A percentile compares a stretch with the other conserved stretches of the same genome.
phyloP scores from a whole-genome alignment of 2,113 vertebrate genomes.

The Mugil cephalus region DNA sequence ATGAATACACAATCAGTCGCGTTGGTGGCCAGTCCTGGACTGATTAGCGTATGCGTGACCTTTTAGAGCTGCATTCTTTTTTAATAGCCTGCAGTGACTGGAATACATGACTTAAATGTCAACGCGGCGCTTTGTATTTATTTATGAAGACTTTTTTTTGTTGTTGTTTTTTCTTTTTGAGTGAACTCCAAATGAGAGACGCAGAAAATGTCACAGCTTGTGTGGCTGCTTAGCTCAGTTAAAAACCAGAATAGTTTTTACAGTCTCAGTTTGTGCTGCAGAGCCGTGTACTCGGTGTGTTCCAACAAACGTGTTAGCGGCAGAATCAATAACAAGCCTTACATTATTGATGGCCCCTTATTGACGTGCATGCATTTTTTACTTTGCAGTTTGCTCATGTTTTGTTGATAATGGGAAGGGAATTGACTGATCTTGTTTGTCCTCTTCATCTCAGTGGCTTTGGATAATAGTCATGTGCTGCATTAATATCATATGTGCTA shows the following conservation, averaged over 20 bases:
- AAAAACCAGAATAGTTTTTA: conserved; percentile 11
- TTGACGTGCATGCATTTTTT: conserved; percentile 66
- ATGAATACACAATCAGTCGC: conserved; percentile 6
- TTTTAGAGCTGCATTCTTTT: conserved; percentile 50
- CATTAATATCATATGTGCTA: conserved; percentile 20
- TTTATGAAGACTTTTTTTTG: conserved; percentile 11
- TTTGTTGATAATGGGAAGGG: conserved; percentile 57
- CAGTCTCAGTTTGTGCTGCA: conserved; percentile 6
- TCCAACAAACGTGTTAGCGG: conserved; percentile 41
- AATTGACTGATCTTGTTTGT: conserved; percentile 34
- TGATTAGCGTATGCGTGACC: conserved; percentile 52
- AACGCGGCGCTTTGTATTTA: conserved; percentile 35
- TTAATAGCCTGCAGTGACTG: conserved; percentile 41
- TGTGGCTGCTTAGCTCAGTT: neutral
- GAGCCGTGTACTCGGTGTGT: conserved; percentile 28
- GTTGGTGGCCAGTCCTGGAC: conserved; percentile 9
- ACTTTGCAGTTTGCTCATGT: conserved; percentile 46
- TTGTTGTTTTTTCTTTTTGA: no score
- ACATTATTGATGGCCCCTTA: conserved; percentile 69
- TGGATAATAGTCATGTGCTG: conserved; percentile 18
- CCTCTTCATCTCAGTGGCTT: conserved; percentile 27
- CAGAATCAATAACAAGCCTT: conserved; percentile 58
- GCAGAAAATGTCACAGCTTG: conserved; percentile 14
- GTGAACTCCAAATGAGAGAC: conserved; percentile 27
- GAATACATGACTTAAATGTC: conserved; percentile 58